Conservation (phyloP, 2,888 invertebrate genomes). For the Aquatica leii region DNA sequence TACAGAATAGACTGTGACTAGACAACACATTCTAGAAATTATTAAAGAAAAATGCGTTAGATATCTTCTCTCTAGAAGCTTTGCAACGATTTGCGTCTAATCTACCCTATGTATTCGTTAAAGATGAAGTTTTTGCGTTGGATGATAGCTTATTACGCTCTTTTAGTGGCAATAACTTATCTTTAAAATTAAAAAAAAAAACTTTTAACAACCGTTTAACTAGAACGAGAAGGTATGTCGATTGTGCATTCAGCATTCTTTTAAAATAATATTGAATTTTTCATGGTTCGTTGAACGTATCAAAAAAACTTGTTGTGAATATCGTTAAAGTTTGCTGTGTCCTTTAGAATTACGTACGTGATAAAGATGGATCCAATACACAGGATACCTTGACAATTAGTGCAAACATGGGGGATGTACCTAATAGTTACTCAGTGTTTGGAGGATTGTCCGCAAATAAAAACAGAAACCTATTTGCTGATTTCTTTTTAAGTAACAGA, state of each 20-base stretch:
- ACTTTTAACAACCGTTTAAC: no score
- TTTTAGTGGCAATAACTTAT: no score
- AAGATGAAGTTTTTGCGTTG: slow-evolving; percentile 19
- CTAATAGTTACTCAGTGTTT: background rate
- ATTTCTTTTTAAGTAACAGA: slow-evolving; percentile 2
- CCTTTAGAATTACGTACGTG: background rate
- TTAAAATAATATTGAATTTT: slow-evolving; percentile 14
- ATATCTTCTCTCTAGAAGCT: background rate
- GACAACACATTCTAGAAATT: slow-evolving; percentile 32
- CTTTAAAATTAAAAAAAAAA: no score
- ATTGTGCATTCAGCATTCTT: no score
- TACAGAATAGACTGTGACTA: slow-evolving; percentile 42
- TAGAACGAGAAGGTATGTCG: no score
- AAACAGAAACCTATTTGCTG: background rate
- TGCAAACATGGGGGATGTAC: slow-evolving; percentile 8
- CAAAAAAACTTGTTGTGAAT: slow-evolving; percentile 12
- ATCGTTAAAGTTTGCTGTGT: slow-evolving; percentile 19
- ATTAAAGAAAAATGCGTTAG: background rate
- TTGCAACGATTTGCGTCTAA: background rate
- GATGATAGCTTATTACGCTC: slow-evolving; percentile 13
- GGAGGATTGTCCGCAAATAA: slow-evolving; percentile 2
- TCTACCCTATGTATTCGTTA: slow-evolving; percentile 4
- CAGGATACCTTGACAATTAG: slow-evolving; percentile 5
- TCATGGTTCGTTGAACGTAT: slow-evolving; percentile 13
- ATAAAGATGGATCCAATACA: background rate